Conservation (phyloP, 2,797 vertebrate species). For the Heteromormyrus szaboi region DNA sequence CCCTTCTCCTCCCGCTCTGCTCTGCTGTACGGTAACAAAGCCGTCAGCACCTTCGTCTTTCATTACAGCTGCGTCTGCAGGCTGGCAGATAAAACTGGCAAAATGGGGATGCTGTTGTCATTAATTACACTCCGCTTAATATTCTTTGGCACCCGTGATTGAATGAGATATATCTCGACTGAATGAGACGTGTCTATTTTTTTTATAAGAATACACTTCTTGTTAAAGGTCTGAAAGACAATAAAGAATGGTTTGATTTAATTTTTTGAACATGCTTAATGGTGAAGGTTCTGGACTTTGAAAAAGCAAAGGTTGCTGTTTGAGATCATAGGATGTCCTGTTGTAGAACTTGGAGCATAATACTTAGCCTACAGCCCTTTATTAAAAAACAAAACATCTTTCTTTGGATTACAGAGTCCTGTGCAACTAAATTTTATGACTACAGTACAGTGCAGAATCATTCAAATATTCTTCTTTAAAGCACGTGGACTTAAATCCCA, state of each 20-base stretch:
- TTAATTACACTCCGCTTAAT: neutral
- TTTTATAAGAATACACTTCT: neutral
- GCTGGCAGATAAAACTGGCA: neutral
- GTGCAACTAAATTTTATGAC: neutral
- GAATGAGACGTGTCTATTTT: neutral
- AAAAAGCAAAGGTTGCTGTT: neutral
- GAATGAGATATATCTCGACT: neutral
- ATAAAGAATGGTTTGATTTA: neutral
- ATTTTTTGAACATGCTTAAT: neutral
- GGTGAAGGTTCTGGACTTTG: neutral
- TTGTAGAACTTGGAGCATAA: neutral
- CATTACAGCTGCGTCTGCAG: neutral
- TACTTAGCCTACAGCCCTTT: neutral
- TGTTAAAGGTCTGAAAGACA: neutral
- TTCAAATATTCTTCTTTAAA: neutral
- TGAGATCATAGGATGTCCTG: neutral
- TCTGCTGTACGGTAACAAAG: neutral
- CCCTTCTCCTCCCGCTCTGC: neutral
- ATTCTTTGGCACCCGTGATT: neutral
- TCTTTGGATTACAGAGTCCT: neutral
- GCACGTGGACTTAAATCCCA: neutral
- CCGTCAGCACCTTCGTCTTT: neutral
- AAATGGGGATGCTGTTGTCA: neutral
- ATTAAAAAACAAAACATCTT: neutral
- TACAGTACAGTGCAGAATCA: neutral